Base-by-base conservation (phyloP, 2,888 invertebrate species). In the Lepidochrysops patricia region DNA sequence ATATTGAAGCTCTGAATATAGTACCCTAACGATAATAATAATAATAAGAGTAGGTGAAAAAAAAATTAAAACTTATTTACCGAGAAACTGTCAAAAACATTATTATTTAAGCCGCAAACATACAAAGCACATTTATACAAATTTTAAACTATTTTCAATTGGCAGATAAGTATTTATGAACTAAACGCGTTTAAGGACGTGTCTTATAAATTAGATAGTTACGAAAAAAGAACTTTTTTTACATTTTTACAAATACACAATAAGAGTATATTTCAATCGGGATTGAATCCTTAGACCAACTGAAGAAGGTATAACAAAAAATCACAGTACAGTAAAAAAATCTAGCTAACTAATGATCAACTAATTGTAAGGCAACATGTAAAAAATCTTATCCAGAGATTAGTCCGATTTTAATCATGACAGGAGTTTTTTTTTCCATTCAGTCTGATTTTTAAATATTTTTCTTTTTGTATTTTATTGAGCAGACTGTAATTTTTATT, bases 281-380 rank as follows among this genome's bases (percentile, higher is more conserved):
- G 84, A 86, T 85, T 77, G 72, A 61, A 86, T 88, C 84, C 84
- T 75, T 74, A 79, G 81, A 76, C 72, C 75, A 79, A 62, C 71
- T 73, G 68, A 72, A 73, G 68, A 72, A 73, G 72, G 75, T 73
- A 77, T 75, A 77, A 79, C 73, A 75, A 74, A 72, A 76, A 84
- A 88, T 85, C 86, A 88, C 86, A 86, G 84, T 82, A 82, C 80
- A 75, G 69, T 68, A 80, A 80, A 80, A 77, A 73, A 68, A 71
- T 74, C 61, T 49, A 57, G 61, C 34, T 54, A 61, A 48, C 60
- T 79, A 81, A 54, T 52, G 13, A 19, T 23, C 43, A 29, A 54
- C 9, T 29, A 19, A 19, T 15, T 32, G n/a, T 26, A 50, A n/a
- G 25, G n/a, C 25, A 26, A 50, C 26, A 62, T 52, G 57, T 87